Percentiles rank a stretch among this genome's conserved stretches.
Conservation (phyloP, 2,797 vertebrate genomes). For the Bovichtus variegatus region DNA sequence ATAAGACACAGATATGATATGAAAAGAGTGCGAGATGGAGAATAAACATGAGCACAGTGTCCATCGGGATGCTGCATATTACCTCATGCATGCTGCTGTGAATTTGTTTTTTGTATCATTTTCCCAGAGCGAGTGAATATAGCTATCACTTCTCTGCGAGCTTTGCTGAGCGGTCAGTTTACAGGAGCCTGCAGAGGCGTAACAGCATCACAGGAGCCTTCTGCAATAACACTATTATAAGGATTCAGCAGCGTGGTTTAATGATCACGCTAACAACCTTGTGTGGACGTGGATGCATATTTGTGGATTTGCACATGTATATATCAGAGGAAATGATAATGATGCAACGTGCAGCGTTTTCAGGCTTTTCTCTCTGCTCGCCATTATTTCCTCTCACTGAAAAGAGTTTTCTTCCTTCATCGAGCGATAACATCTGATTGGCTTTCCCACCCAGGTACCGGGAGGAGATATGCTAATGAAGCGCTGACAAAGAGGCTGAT, state of each 20-base stretch:
- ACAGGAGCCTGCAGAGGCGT: slow-evolving; percentile 38
- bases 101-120: slow-evolving; percentile 32
- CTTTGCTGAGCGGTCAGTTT: slow-evolving; percentile 31
- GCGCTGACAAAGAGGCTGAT: slow-evolving; percentile 59
- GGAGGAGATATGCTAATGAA: slow-evolving; percentile 76
- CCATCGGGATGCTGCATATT: slow-evolving; percentile 9
- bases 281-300: slow-evolving; percentile 6
- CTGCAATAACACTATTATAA: slow-evolving; percentile 35
- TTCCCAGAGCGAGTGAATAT: slow-evolving; percentile 19
- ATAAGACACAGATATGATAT: slow-evolving; percentile 13
- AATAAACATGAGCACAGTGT: neutral
- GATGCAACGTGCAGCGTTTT: too few species aligned
- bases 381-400: slow-evolving; percentile 30
- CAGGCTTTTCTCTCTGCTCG: neutral
- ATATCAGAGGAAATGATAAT: slow-evolving; percentile 39
- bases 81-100: too few species aligned
- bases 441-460: slow-evolving; percentile 62
- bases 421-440: slow-evolving; percentile 72
- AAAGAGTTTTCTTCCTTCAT: slow-evolving; percentile 46
- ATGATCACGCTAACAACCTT: slow-evolving; percentile 26
- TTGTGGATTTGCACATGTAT: neutral
- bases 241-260: slow-evolving; percentile 28
- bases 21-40: too few species aligned
- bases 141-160: neutral
- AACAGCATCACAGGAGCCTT: slow-evolving; percentile 18